These are phyloP conservation scores for Nipponacmea schrenckii DNA, from an alignment of 2,888 invertebrate species.

Conservation along the genomic window DNA sequence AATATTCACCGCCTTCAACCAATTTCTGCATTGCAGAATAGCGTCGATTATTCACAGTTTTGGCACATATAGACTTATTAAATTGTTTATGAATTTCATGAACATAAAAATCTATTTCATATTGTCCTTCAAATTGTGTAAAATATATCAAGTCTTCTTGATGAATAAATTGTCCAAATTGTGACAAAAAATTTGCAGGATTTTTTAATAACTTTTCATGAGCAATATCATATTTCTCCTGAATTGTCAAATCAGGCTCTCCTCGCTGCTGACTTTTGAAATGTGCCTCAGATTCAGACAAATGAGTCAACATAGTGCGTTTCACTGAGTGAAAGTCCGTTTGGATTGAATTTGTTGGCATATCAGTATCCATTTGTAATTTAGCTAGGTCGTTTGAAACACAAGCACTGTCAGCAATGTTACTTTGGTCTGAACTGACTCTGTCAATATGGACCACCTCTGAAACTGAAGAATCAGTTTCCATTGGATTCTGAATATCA, in stretches of 20 bases:
- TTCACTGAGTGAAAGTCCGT: slow-evolving; percentile 8
- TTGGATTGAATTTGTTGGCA: no score
- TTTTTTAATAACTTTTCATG: slow-evolving; percentile 75
- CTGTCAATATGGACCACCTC: no score
- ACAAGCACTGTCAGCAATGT: no score
- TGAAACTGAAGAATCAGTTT: no score
- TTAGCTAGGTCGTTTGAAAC: no score
- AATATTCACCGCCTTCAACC: slow-evolving; percentile 79
- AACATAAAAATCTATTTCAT: slow-evolving; percentile 76
- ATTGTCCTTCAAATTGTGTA: slow-evolving; percentile 69
- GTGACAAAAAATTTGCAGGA: slow-evolving; percentile 78
- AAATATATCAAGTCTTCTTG: slow-evolving; percentile 80
- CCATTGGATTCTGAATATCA: no score
- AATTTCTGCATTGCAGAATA: slow-evolving; percentile 83
- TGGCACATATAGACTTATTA: slow-evolving; percentile 37
- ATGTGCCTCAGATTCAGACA: slow-evolving; percentile 75
- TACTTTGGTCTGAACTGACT: no score
- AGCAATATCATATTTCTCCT: slow-evolving; percentile 80
- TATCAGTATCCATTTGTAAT: no score
- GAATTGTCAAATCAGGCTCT: slow-evolving; percentile 78
- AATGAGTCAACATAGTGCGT: slow-evolving; percentile 72
- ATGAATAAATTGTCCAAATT: slow-evolving; percentile 80
- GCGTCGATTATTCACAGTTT: slow-evolving; percentile 77
- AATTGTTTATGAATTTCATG: slow-evolving; percentile 68
- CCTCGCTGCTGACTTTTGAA: slow-evolving; percentile 86